These are phyloP conservation scores for Laothoe populi DNA, from an alignment of 2,888 invertebrate species.

Conservation along the genomic window DNA sequence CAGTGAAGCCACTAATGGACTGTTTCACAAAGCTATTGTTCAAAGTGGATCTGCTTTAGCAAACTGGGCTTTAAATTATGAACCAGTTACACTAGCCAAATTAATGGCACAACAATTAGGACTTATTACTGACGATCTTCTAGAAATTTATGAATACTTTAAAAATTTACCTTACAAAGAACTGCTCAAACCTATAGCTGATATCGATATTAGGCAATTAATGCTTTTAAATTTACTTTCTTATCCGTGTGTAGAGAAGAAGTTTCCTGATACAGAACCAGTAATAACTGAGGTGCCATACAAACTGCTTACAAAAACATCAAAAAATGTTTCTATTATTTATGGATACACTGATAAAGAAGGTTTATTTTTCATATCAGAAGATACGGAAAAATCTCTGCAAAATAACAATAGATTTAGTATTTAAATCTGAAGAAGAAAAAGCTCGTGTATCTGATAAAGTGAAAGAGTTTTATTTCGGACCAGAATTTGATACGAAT, in stretches of 20 bases:
- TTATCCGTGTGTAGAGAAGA: constrained; percentile 70
- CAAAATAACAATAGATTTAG: constrained; percentile 61
- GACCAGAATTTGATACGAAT: constrained; percentile 69
- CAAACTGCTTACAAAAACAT: constrained; percentile 57
- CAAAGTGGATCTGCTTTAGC: constrained; percentile 71
- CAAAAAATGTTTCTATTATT: constrained; percentile 58
- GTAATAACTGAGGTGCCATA: constrained; percentile 69
- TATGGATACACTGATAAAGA: constrained; percentile 68
- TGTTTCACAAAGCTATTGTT: constrained; percentile 69
- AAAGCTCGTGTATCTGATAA: constrained; percentile 51
- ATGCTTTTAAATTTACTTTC: constrained; percentile 70
- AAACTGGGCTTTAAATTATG: constrained; percentile 70
- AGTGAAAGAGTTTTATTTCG: constrained; percentile 73
- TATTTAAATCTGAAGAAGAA: constrained; percentile 58
- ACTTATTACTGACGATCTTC: constrained; percentile 59
- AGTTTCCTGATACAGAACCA: constrained; percentile 60
- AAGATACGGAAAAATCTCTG: constrained; percentile 49
- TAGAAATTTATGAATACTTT: constrained; percentile 67
- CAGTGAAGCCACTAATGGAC: constrained; percentile 60
- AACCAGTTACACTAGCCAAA: constrained; percentile 66
- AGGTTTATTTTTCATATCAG: constrained; percentile 56
- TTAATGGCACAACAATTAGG: constrained; percentile 66
- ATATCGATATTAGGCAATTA: constrained; percentile 62
- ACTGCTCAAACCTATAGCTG: constrained; percentile 52
- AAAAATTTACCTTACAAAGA: constrained; percentile 55